A percentile compares a stretch with the other conserved stretches of the same genome.
Evolutionary conservation across 92 coral and sea anemone genomes (phyloP).

Genomic region (Plumapathes pennacea): DNA sequence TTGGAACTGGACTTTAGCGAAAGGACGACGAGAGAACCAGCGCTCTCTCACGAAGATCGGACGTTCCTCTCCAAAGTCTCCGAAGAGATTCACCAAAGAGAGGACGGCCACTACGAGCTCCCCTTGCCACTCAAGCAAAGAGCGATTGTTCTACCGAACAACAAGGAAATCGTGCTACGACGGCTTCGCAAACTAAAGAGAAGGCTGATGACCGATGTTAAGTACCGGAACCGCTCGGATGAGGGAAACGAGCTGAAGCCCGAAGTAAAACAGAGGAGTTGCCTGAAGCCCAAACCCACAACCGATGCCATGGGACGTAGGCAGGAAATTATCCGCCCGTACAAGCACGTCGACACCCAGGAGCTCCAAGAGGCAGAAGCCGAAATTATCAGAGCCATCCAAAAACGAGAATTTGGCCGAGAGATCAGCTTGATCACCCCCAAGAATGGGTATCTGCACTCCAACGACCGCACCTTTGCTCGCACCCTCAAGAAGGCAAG

Average conservation of each 20-base stretch:
- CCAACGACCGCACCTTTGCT: too few species aligned
- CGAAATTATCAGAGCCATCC: neutral
- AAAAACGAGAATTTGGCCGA: neutral
- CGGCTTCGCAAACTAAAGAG: conserved; percentile 33
- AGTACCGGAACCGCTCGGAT: conserved; percentile 20
- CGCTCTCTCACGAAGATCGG: conserved; percentile 24
- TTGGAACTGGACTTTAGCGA: conserved; percentile 33
- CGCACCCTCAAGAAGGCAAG: conserved; percentile 5
- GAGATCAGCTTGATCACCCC: neutral
- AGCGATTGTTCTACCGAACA: neutral
- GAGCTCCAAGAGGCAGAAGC: conserved; percentile 3
- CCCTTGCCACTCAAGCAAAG: conserved; percentile 11
- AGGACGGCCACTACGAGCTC: conserved; percentile 18
- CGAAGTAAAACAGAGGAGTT: too few species aligned
- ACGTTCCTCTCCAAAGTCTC: conserved; percentile 9
- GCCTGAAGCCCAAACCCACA: too few species aligned
- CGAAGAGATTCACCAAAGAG: conserved; percentile 17
- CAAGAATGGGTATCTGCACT: neutral
- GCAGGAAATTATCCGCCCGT: too few species aligned
- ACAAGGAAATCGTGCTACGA: conserved; percentile 22
- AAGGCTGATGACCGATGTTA: conserved; percentile 13
- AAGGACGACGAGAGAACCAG: neutral
- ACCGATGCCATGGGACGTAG: too few species aligned
- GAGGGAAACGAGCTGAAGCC: too few species aligned
- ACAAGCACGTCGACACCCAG: neutral